These are phyloP conservation scores for Octonoba sinensis DNA, from an alignment of 2,888 invertebrate species.

Conservation along the genomic window DNA sequence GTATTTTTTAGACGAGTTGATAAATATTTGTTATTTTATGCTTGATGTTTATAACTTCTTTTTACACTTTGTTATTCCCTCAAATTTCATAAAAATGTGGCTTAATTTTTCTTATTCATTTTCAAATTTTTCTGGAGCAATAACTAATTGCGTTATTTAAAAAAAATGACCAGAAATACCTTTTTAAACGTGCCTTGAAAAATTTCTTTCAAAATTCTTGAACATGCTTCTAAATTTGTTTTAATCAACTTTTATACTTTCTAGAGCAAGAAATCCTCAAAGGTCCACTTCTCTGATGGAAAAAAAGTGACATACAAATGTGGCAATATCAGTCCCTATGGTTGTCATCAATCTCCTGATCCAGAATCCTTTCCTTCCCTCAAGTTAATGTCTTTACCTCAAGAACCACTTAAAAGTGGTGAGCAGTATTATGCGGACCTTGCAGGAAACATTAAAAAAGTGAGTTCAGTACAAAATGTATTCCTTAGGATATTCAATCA, in stretches of 20 bases:
- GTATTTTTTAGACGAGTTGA: no score
- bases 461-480: conserved; percentile 66
- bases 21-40: no score
- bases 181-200: neutral
- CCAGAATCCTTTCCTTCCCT: conserved; percentile 86
- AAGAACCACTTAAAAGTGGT: conserved; percentile 86
- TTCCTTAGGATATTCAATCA: no score
- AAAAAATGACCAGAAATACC: no score
- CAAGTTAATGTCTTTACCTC: conserved; percentile 85
- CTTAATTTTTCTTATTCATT: no score
- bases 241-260: neutral
- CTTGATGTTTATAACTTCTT: no score
- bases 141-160: no score
- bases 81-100: no score
- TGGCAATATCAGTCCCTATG: conserved; percentile 77
- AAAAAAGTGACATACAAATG: conserved; percentile 28
- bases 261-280: conserved; percentile 69
- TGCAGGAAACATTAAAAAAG: conserved; percentile 92
- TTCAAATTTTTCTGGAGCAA: no score
- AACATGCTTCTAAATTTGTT: neutral
- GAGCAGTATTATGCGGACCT: conserved; percentile 95
- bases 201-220: neutral
- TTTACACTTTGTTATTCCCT: no score
- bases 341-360: conserved; percentile 91
- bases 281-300: conserved; percentile 70